These are phyloP conservation scores for Atopsyche davidsoni DNA, from an alignment of 1,140 invertebrate species.

Conservation along the genomic window DNA sequence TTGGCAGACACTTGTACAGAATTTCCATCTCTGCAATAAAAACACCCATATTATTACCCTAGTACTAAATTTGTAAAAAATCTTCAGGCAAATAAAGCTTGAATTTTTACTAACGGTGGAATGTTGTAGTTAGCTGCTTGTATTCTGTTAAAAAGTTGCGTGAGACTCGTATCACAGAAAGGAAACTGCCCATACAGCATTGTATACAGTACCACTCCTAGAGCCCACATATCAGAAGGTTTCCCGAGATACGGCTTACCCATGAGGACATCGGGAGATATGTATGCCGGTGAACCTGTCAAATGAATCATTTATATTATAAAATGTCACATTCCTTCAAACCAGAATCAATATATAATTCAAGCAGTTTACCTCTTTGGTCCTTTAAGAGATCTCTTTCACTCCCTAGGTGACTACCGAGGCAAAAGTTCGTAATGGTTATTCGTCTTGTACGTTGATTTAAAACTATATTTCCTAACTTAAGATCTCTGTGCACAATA, in stretches of 20 bases:
- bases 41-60: conserved; percentile 12
- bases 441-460: conserved; percentile 65
- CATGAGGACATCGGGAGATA: conserved; percentile 76
- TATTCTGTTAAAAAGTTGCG: conserved; percentile 76
- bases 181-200: conserved; percentile 86
- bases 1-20: conserved; percentile 42
- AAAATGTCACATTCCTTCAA: neutral
- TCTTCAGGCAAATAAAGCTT: neutral
- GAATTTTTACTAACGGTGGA: conserved; percentile 40
- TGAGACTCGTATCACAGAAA: conserved; percentile 73
- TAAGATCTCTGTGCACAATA: conserved; percentile 77
- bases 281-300: conserved; percentile 72
- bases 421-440: conserved; percentile 75
- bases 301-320: conserved; percentile 11
- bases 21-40: conserved; percentile 44
- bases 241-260: conserved; percentile 70
- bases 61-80: neutral
- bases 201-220: conserved; percentile 76
- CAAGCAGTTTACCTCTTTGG: conserved; percentile 54
- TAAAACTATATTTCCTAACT: conserved; percentile 74
- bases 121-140: conserved; percentile 47
- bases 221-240: conserved; percentile 82
- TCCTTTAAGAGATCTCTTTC: conserved; percentile 71
- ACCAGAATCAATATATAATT: neutral
- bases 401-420: conserved; percentile 71